Conservation (phyloP, 2,797 vertebrate genomes). For the Sebastes vulpes region DNA sequence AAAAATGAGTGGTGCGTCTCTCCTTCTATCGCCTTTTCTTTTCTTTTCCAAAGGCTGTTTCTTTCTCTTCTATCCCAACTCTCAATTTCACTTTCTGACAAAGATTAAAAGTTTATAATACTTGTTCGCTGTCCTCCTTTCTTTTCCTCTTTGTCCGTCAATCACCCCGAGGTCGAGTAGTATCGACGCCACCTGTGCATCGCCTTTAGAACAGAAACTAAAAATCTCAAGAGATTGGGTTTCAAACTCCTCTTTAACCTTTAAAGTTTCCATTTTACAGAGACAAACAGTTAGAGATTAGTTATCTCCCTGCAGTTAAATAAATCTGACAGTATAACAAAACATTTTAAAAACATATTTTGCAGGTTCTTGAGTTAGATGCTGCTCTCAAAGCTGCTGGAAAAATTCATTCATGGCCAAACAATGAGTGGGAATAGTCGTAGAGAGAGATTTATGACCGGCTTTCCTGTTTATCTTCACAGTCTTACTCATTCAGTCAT, state of each 20-base stretch:
- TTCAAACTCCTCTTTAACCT: constrained; percentile 15
- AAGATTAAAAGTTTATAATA: constrained; percentile 3
- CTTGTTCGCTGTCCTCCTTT: not conserved
- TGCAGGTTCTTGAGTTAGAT: not conserved
- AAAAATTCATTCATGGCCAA: constrained; percentile 54
- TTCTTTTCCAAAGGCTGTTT: not conserved
- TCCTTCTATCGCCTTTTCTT: constrained; percentile 1
- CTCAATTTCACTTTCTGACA: constrained; percentile 2
- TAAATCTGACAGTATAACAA: not conserved
- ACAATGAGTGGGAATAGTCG: constrained; percentile 36
- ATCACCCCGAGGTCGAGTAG: not conserved
- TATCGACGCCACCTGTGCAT: constrained; percentile 14
- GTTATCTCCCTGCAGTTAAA: not conserved
- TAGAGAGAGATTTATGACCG: constrained; percentile 40
- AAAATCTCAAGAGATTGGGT: constrained; percentile 2
- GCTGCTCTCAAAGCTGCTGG: not conserved
- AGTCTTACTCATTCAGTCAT: constrained; percentile 47
- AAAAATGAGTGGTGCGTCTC: constrained; percentile 19
- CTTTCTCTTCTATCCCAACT: not conserved
- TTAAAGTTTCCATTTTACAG: not conserved
- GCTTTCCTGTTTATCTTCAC: constrained; percentile 63
- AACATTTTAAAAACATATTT: not conserved
- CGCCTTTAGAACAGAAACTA: not conserved
- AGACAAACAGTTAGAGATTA: constrained; percentile 1
- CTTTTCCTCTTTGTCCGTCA: not conserved